Evolutionary conservation across 2,888 invertebrate genomes (phyloP).

Genomic region (Sminthurinus aureus): DNA sequence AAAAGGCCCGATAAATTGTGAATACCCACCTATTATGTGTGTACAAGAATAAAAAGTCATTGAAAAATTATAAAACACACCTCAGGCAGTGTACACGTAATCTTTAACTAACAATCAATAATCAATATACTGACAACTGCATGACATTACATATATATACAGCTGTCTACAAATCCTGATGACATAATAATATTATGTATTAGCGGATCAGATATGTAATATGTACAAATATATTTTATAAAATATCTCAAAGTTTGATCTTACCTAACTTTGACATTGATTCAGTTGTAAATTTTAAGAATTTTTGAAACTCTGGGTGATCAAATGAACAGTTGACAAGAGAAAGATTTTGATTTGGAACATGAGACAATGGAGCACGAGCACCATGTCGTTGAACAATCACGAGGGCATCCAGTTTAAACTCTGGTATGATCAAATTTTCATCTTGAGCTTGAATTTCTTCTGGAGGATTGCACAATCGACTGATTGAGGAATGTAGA

Average conservation of each 20-base stretch:
- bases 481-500: constrained; percentile 39
- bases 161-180: too few species aligned
- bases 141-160: too few species aligned
- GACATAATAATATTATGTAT: too few species aligned
- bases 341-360: constrained; percentile 73
- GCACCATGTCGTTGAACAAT: constrained; percentile 88
- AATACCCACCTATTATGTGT: too few species aligned
- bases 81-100: too few species aligned
- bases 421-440: constrained; percentile 70
- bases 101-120: too few species aligned
- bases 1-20: constrained; percentile 79
- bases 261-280: constrained; percentile 52
- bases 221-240: too few species aligned
- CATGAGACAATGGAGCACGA: constrained; percentile 79
- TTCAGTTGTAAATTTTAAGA: constrained; percentile 53
- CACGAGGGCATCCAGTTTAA: constrained; percentile 75
- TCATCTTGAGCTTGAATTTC: constrained; percentile 76
- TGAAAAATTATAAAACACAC: too few species aligned
- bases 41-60: too few species aligned
- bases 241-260: too few species aligned
- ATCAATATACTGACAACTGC: too few species aligned
- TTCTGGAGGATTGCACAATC: constrained; percentile 75
- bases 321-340: constrained; percentile 73
- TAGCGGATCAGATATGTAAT: too few species aligned
- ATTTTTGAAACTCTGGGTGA: constrained; percentile 61